Evolutionary conservation across 2,113 vertebrate species (phyloP).

Genomic region (Pelvicachromis taeniatus): DNA sequence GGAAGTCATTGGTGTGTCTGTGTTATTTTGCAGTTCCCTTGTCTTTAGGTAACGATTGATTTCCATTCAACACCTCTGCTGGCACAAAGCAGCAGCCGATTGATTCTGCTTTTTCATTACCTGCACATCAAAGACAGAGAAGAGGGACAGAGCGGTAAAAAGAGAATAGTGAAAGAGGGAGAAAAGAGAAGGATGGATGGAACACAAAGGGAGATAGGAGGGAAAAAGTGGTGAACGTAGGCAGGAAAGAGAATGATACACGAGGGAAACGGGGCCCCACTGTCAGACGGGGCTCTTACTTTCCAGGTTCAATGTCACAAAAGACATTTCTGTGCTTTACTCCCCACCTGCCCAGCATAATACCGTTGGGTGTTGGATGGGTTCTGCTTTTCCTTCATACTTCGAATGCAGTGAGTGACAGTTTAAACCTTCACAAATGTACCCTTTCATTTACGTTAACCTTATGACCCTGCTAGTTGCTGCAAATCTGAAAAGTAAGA

Average conservation of each 20-base stretch:
- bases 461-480: background rate
- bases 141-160: background rate
- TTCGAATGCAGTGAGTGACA: background rate
- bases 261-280: background rate
- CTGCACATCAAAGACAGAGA: constrained; percentile 5
- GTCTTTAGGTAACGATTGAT: constrained; percentile 57
- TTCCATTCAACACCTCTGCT: constrained; percentile 43
- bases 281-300: background rate
- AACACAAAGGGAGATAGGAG: background rate
- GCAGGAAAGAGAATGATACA: background rate
- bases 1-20: background rate
- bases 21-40: constrained; percentile 36
- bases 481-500: background rate
- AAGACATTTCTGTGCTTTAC: constrained; percentile 20
- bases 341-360: constrained; percentile 16
- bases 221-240: background rate
- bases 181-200: background rate
- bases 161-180: background rate
- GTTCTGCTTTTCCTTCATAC: background rate
- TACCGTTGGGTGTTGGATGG: background rate
- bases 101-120: constrained; percentile 54
- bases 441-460: background rate
- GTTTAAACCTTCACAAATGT: background rate
- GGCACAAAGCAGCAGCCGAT: constrained; percentile 42
- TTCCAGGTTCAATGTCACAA: constrained; percentile 8